A percentile compares a stretch with the other conserved stretches of the same genome.
phyloP scores from a whole-genome alignment of 2,113 vertebrate species.

The Nesogale talazaci region DNA sequence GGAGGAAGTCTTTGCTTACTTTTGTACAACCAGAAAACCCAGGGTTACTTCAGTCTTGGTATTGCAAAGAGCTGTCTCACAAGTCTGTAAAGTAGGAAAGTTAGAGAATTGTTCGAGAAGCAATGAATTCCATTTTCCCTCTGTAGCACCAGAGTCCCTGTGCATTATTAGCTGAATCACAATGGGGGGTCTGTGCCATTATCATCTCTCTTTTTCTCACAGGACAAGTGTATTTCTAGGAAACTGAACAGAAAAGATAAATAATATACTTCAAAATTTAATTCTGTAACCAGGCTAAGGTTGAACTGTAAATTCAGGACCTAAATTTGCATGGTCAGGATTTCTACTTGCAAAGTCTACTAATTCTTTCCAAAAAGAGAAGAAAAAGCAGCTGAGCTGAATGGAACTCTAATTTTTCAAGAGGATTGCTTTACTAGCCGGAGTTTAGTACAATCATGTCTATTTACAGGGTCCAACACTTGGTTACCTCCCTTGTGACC shows the following conservation, averaged over 20 bases:
- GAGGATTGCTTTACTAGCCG: conserved; percentile 79
- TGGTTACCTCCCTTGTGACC: conserved; percentile 85
- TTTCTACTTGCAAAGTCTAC: conserved; percentile 46
- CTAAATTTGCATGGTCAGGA: background rate
- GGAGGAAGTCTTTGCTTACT: background rate
- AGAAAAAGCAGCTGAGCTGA: conserved; percentile 64
- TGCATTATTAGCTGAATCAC: background rate
- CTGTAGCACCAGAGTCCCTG: background rate
- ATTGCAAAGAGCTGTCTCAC: background rate
- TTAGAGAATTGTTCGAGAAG: background rate
- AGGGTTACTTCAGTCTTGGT: background rate
- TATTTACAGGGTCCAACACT: conserved; percentile 80
- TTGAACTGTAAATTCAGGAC: background rate
- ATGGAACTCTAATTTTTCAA: conserved; percentile 77
- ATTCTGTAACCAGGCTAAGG: background rate
- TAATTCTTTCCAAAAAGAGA: conserved; percentile 48
- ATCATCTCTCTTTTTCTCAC: background rate
- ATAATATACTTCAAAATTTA: background rate
- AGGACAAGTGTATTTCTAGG: background rate
- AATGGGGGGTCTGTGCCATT: background rate
- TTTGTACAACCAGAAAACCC: background rate
- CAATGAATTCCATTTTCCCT: background rate
- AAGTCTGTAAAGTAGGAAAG: background rate
- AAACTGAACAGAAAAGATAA: conserved; percentile 21
- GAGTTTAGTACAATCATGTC: conserved; percentile 79